Evolutionary conservation across 2,113 vertebrate species (phyloP).

Genomic region (Vulpes lagopus): DNA sequence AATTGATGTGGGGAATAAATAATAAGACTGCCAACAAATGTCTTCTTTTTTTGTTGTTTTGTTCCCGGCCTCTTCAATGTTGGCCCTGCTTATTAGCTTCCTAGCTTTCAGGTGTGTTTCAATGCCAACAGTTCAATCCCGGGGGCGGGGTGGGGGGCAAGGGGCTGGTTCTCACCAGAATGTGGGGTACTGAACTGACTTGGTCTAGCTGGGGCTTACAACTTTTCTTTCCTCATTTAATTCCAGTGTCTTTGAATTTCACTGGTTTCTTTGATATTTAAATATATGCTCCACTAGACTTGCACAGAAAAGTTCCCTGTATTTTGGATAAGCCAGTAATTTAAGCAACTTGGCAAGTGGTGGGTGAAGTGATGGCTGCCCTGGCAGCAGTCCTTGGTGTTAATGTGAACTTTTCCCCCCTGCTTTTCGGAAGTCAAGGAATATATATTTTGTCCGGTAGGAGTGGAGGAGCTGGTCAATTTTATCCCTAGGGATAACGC

Average conservation of each 20-base stretch:
- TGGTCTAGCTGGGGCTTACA: background rate
- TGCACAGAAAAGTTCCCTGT: background rate
- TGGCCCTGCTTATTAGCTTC: background rate
- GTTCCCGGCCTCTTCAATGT: background rate
- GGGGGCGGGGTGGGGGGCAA: too few species aligned
- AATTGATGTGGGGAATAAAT: background rate
- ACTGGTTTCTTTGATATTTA: conserved; percentile 49
- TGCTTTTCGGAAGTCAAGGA: background rate
- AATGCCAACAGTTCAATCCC: background rate
- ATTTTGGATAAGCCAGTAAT: background rate
- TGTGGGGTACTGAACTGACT: background rate
- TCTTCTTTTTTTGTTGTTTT: background rate
- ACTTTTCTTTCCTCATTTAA: background rate
- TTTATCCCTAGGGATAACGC: background rate
- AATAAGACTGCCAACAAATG: background rate
- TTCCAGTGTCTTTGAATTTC: background rate
- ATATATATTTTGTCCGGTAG: background rate
- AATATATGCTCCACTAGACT: background rate
- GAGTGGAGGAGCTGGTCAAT: background rate
- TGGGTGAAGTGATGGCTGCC: background rate
- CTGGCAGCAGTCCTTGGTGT: background rate
- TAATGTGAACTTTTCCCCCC: background rate
- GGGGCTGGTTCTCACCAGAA: background rate
- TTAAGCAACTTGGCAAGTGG: conserved; percentile 41
- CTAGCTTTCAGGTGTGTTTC: background rate